Percentiles rank a stretch among this genome's conserved stretches.
Evolutionary conservation across 2,888 invertebrate species (phyloP).

Genomic region (Rhopalosiphum nymphaeae): DNA sequence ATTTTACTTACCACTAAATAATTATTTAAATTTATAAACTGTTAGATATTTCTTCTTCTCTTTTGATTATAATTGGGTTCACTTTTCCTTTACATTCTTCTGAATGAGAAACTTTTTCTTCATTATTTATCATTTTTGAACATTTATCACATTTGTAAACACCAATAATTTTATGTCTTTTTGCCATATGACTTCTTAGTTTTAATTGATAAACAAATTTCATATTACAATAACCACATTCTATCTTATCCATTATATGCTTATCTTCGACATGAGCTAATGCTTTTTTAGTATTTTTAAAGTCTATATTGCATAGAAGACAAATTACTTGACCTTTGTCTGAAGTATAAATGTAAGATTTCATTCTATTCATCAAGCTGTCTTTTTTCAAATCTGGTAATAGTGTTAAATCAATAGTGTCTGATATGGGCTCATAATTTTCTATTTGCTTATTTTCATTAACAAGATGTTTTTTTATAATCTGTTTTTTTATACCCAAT

Average conservation of each 20-base stretch:
- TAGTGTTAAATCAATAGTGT: constrained; percentile 55
- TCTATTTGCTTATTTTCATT: constrained; percentile 6
- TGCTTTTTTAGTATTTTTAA: constrained; percentile 47
- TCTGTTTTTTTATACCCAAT: background rate
- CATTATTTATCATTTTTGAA: constrained; percentile 58
- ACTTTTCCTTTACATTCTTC: constrained; percentile 38
- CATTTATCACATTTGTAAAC: constrained; percentile 58
- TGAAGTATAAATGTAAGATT: constrained; percentile 24
- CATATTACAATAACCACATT: constrained; percentile 60
- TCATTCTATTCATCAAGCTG: constrained; percentile 45
- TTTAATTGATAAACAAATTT: constrained; percentile 60
- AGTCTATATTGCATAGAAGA: constrained; percentile 50
- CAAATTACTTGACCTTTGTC: constrained; percentile 42
- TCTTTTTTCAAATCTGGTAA: constrained; percentile 43
- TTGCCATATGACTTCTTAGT: constrained; percentile 60
- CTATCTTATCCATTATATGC: constrained; percentile 37
- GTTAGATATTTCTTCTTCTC: background rate
- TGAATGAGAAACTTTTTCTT: constrained; percentile 42
- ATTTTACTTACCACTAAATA: background rate
- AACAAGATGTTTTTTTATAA: background rate
- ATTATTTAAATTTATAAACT: constrained; percentile 22
- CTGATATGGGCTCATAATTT: constrained; percentile 12
- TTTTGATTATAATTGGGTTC: background rate
- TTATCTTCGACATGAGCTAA: constrained; percentile 60
- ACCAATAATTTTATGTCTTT: constrained; percentile 51